A percentile compares a stretch with the other conserved stretches of the same genome.
These are phyloP conservation scores for Gymnodraco acuticeps DNA, from an alignment of 2,797 vertebrate genomes.

Conservation along the genomic window DNA sequence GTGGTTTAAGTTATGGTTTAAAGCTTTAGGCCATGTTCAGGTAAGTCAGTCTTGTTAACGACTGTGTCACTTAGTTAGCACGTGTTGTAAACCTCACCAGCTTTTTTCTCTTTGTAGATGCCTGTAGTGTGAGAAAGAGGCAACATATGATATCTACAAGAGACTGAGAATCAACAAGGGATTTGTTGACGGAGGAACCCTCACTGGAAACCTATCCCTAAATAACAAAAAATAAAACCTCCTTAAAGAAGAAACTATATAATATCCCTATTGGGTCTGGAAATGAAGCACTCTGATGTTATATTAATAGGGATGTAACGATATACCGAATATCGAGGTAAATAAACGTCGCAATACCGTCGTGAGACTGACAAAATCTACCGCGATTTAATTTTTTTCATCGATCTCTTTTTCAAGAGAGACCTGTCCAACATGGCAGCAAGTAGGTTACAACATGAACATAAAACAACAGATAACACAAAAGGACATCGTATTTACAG, in stretches of 20 bases:
- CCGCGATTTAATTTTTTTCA: no score
- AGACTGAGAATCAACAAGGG: constrained; percentile 8
- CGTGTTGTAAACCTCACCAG: constrained; percentile 39
- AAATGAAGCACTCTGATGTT: no score
- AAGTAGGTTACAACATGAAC: no score
- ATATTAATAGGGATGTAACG: no score
- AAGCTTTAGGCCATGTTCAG: constrained; percentile 10
- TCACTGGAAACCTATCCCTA: background rate
- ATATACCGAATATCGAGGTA: no score
- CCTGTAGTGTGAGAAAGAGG: constrained; percentile 38
- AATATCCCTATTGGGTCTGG: no score
- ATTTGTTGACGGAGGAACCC: background rate
- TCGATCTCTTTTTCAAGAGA: no score
- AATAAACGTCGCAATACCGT: no score
- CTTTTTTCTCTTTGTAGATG: constrained; percentile 34
- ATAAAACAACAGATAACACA: no score
- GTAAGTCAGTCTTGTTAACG: constrained; percentile 47
- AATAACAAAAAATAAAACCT: background rate
- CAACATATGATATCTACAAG: constrained; percentile 34
- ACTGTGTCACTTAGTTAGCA: constrained; percentile 27
- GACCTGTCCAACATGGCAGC: no score
- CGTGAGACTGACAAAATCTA: no score
- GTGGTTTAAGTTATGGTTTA: constrained; percentile 29
- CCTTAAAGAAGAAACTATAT: background rate
- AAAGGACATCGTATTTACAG: no score